These are phyloP conservation scores for Sphaeridia pumilis DNA, from an alignment of 2,888 invertebrate species.

Conservation along the genomic window DNA sequence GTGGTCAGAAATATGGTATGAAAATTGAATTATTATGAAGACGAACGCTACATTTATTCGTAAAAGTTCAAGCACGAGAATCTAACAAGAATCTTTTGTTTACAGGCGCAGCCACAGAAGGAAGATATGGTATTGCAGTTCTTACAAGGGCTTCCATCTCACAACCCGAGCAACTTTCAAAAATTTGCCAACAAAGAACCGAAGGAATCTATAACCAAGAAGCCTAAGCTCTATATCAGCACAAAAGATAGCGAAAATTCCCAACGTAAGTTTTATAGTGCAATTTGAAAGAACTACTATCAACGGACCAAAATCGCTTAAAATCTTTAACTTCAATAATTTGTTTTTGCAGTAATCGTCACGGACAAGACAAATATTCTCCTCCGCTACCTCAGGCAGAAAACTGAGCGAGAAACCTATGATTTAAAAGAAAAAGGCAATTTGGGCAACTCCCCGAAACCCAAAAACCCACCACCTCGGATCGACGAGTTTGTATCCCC, in stretches of 20 bases:
- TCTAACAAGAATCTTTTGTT: too few species aligned
- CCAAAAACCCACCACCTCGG: constrained; percentile 5
- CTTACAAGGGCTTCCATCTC: constrained; percentile 11
- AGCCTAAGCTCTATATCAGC: constrained; percentile 81
- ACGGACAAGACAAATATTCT: constrained; percentile 92
- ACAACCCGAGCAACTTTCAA: constrained; percentile 77
- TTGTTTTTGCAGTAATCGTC: constrained; percentile 82
- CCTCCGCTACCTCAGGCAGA: constrained; percentile 77
- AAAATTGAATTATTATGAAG: too few species aligned
- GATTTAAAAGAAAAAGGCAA: background rate
- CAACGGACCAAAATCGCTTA: background rate
- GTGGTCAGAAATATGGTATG: too few species aligned
- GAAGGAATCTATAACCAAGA: constrained; percentile 66
- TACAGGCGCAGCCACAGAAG: constrained; percentile 9
- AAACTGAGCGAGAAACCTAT: constrained; percentile 6
- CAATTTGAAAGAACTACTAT: background rate
- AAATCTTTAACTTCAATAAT: constrained; percentile 22
- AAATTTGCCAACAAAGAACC: constrained; percentile 78
- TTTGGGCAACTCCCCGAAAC: background rate
- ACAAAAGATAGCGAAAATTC: constrained; percentile 87
- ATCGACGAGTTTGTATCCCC: constrained; percentile 3
- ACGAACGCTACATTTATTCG: too few species aligned
- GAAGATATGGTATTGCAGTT: constrained; percentile 10
- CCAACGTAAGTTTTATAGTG: constrained; percentile 55
- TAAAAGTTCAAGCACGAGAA: too few species aligned